Evolutionary conservation across 2,888 invertebrate genomes (phyloP), one percentile per base, ranked within the genome.

Genomic region (Andrena hattorfiana): DNA sequence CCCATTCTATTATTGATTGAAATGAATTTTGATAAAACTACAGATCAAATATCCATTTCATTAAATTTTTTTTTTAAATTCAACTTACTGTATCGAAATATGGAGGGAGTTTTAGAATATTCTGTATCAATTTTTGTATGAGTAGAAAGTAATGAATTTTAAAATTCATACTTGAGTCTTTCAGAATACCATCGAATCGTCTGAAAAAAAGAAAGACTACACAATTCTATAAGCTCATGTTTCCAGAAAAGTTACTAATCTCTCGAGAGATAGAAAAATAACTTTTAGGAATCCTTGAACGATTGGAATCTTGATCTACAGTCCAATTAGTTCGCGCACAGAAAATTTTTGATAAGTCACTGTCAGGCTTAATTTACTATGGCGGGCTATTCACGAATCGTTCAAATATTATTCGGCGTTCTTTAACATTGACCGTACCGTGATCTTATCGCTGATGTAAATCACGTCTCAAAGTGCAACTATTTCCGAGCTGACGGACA

Each of bases 391-490:
- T 42, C 32, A 16, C 13, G 42, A 8, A 32, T 49, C 71, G 70
- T 64, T 70, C 49, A 66, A 66, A 77, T 73, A 77, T 73, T 73
- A 60, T 71, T 59, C 56, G 26, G 48, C 35, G 42, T 10, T 71
- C 1, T 77, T 64, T 5, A 66, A 66, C 35, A 32, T 64, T 72
- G 30, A 63, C 63, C 64, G 23, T 7, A 13, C 54, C 16, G n/a
- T 6, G 62, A 28, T 30, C 28, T 51, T 60, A 49, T 66, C 59
- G 23, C 35, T 6, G 2, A 60, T 73, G 49, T 35, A 73, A 73
- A 73, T 77, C 32, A 42, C 48, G 59, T 73, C 28, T 20, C 66
- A 60, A 73, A 51, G 77, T 66, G 66, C 66, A 77, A 73, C 73
- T 77, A 66, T 73, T 66, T 49, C 49, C 35, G 51, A 42, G 51